A percentile compares a stretch with the other conserved stretches of the same genome.
These are phyloP conservation scores for Drosophila mimica DNA, from an alignment of 2,888 invertebrate genomes.

Conservation along the genomic window DNA sequence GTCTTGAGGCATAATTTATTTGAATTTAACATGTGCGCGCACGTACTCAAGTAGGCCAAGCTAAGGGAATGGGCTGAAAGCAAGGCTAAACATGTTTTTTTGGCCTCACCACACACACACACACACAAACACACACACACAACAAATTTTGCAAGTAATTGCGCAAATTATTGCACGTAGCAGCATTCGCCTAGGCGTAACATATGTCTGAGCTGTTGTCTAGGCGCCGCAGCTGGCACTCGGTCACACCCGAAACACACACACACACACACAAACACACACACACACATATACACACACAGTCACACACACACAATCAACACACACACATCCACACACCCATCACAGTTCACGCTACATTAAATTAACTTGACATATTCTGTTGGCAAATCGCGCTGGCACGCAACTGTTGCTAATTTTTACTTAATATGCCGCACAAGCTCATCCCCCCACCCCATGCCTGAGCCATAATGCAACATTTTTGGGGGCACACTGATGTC, in stretches of 20 bases:
- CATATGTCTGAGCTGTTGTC: conserved; percentile 61
- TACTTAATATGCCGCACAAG: conserved; percentile 62
- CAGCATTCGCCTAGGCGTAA: conserved; percentile 65
- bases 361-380: conserved; percentile 78
- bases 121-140: background rate
- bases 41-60: conserved; percentile 43
- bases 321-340: background rate
- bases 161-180: conserved; percentile 80
- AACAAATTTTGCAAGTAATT: conserved; percentile 74
- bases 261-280: conserved; percentile 2
- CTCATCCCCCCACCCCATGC: conserved; percentile 16
- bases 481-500: conserved; percentile 36
- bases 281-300: conserved; percentile 8
- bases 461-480: conserved; percentile 11
- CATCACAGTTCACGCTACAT: conserved; percentile 72
- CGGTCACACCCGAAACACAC: conserved; percentile 17
- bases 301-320: conserved; percentile 1
- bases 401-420: conserved; percentile 81
- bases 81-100: conserved; percentile 19
- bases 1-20: conserved; percentile 74
- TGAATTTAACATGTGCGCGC: conserved; percentile 66
- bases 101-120: background rate
- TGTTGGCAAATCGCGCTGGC: conserved; percentile 42
- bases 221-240: conserved; percentile 61
- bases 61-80: background rate